Base-by-base conservation (phyloP, 2,797 vertebrate genomes). In the Sciaenops ocellatus region DNA sequence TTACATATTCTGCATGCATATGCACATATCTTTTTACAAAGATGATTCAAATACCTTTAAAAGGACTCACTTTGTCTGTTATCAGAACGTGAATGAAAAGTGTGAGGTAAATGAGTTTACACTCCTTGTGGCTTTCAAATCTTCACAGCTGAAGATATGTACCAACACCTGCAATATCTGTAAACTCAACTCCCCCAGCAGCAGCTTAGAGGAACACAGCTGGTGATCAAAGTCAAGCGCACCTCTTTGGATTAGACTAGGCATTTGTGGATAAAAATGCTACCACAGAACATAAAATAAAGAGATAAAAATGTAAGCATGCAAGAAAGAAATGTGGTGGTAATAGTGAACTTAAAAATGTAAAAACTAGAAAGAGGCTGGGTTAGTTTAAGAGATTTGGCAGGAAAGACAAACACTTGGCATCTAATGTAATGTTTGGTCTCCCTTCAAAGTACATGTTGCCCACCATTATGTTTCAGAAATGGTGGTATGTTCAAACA, bases 401-500 rank as follows among this genome's bases (percentile, higher is more conserved):
- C 59, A 62, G n/a, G 13, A 38, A 7, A 75, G 50, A 68, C 28
- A 76, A 78, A 82, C 66, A 65, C 34, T 67, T 79, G 83, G 72
- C 75, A 76, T 83, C 72, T 28, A 42, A 60, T 83, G 82, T 80
- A 80, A 55, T 69, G 30, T 78, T 87, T 81, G 83, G 85, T 60
- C 41, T 74, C 28, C 28, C 61, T 79, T 83, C 83, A 87, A 83
- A 81, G 73, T 75, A 17, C 78, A 78, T 55, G 59, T 59, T 87
- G 73, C 82, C 82, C 78, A 68, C 26, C 64, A 51, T 76, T 64
- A 73, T 73, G 76, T 71, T 81, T 85, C 68, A 85, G 69, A 91
- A 83, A 89, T 2, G 3, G 51, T 77, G 88, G 78, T 79, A 79
- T 80, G 85, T 77, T 80, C 56, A 89, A 83, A 88, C 76, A 67